Evolutionary conservation across 1,140 invertebrate species (phyloP), one percentile per base, ranked within the genome.

Genomic region (Gonioctena quinquepunctata): DNA sequence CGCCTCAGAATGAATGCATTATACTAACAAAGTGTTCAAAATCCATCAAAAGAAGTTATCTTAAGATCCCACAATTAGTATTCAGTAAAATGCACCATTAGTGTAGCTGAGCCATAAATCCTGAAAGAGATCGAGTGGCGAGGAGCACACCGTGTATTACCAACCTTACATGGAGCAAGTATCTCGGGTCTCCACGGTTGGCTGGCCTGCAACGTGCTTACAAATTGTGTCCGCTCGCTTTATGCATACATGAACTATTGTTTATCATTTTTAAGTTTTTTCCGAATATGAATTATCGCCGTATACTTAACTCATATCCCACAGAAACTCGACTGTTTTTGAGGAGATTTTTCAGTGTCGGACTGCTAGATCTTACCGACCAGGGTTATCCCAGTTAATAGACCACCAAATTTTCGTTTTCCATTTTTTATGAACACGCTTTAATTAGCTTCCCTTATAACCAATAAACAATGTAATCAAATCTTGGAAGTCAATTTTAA

Each of bases 241-340:
- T 80, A 80, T 80, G 79, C 77, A 80, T 80, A 80, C 79, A 80
- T 80, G 79, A 79, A 80, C 77, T 80, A 80, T 80, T 80, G 79
- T 80, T 80, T 80, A 79, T 78, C 76, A 80, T 80, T 80, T 80
- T 80, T 80, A 70, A 66, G 49, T 56, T 71, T 70, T 74, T n/a
- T 70, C 77, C 76, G 69, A 76, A 78, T 77, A 79, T 77, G 76
- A 79, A 71, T 74, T 78, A 78, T 76, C 70, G 71, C 61, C 68
- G 76, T 63, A 63, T 48, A 63, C 61, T 63, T 63, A 63, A 49
- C 61, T 59, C 61, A 49, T 63, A 63, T 63, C 61, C 42, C 61
- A 23, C 49, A 33, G 27, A 48, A 48, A 63, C 61, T 42, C 7
- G 61, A 42, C 48, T 28, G 61, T 63, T 42, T 63, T 48, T 63